Percentiles rank a stretch among this genome's conserved stretches.
Evolutionary conservation across 1,140 invertebrate genomes (phyloP).

Genomic region (Thaumatotibia leucotreta): DNA sequence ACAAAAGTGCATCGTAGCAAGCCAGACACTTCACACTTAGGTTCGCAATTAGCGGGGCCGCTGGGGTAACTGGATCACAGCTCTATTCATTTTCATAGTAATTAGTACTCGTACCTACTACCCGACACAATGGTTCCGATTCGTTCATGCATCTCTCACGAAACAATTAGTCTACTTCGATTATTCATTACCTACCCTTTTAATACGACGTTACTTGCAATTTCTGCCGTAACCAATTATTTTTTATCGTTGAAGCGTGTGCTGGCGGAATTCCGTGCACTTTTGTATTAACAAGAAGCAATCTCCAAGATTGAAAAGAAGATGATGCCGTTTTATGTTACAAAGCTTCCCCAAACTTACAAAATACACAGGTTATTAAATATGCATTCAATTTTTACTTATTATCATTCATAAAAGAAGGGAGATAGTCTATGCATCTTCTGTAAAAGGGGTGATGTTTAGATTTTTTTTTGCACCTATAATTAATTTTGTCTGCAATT

Average conservation of each 20-base stretch:
- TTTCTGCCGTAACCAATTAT: too few relatives aligned
- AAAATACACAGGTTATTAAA: conserved; percentile 4
- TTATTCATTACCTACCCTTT: background rate
- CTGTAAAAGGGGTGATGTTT: background rate
- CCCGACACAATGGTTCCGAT: background rate
- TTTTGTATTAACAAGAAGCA: background rate
- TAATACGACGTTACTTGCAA: background rate
- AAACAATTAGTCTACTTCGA: background rate
- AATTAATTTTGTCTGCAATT: conserved; percentile 5
- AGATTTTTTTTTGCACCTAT: background rate
- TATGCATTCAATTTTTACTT: conserved; percentile 7
- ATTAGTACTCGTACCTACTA: background rate
- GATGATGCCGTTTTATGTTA: background rate
- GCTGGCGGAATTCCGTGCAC: background rate
- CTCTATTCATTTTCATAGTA: background rate
- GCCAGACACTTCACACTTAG: background rate
- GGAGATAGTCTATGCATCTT: conserved; percentile 8
- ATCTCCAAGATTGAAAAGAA: conserved; percentile 3
- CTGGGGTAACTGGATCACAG: background rate
- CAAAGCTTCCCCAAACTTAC: background rate
- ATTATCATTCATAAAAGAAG: background rate
- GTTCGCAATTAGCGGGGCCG: conserved; percentile 2
- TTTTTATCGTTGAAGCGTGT: background rate
- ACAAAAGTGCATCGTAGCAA: conserved; percentile 5
- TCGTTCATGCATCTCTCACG: background rate